phyloP scores from a whole-genome alignment of 92 coral and sea anemone species.

The Blastomussa wellsi region DNA sequence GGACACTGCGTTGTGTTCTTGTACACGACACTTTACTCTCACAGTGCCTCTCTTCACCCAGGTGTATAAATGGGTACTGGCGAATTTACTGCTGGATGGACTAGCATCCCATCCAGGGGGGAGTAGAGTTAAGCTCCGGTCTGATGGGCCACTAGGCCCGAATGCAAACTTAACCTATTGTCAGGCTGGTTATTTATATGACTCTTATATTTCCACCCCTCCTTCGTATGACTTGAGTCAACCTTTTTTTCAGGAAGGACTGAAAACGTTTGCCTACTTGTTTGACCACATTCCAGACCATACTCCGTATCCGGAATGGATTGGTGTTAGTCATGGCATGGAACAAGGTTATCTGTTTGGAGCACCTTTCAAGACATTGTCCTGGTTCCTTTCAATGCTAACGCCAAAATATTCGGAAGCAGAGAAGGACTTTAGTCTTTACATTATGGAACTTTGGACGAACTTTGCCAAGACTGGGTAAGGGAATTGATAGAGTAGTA shows the following conservation, averaged over 20 bases:
- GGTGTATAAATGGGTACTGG: too few relatives aligned
- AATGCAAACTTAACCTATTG: too few relatives aligned
- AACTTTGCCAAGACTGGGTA: slow-evolving; percentile 87
- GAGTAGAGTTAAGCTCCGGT: too few relatives aligned
- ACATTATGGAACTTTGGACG: slow-evolving; percentile 70
- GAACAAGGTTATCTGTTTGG: slow-evolving; percentile 6
- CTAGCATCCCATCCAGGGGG: too few relatives aligned
- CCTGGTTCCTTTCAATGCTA: neutral
- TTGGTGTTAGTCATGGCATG: slow-evolving; percentile 20
- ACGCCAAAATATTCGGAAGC: neutral
- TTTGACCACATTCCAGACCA: slow-evolving; percentile 31
- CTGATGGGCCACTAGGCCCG: too few relatives aligned
- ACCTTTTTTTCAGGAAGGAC: neutral
- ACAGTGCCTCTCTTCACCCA: too few relatives aligned
- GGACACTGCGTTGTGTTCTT: too few relatives aligned
- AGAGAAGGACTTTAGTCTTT: slow-evolving; percentile 23
- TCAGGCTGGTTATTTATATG: too few relatives aligned
- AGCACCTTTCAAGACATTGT: neutral
- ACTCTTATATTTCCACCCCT: too few relatives aligned
- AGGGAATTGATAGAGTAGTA: neutral
- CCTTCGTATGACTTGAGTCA: too few relatives aligned
- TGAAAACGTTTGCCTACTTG: slow-evolving; percentile 26
- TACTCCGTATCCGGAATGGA: slow-evolving; percentile 24
- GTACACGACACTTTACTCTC: too few relatives aligned
- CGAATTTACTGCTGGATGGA: too few relatives aligned